A percentile compares a stretch with the other conserved stretches of the same genome.
Evolutionary conservation across 2,797 vertebrate genomes (phyloP).

Genomic region (Sebastes jordani): DNA sequence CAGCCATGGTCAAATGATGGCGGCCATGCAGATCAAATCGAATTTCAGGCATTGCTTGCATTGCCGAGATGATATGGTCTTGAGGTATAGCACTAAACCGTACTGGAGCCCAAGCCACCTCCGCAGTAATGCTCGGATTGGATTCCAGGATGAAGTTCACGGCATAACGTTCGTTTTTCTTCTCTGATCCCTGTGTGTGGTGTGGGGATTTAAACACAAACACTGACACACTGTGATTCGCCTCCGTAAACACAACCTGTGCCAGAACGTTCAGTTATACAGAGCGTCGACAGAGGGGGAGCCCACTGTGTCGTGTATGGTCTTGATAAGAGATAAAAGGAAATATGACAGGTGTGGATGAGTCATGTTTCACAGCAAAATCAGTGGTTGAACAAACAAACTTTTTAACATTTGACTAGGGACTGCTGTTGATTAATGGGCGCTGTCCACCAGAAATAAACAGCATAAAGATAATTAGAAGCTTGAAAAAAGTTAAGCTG

Average conservation of each 20-base stretch:
- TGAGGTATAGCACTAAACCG: conserved; percentile 53
- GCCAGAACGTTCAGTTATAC: conserved; percentile 46
- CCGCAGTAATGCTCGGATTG: conserved; percentile 56
- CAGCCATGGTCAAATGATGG: conserved; percentile 69
- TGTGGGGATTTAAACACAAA: conserved; percentile 64
- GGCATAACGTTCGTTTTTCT: conserved; percentile 45
- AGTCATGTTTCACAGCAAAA: not conserved
- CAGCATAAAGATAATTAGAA: conserved; percentile 10
- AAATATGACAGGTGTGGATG: conserved; percentile 16
- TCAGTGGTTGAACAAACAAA: conserved; percentile 1
- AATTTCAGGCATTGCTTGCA: conserved; percentile 64
- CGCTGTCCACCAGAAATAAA: conserved; percentile 8
- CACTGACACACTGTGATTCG: conserved; percentile 61
- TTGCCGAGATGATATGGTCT: conserved; percentile 54
- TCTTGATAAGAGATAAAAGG: conserved; percentile 28
- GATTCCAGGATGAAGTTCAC: conserved; percentile 58
- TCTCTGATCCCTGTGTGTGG: conserved; percentile 65
- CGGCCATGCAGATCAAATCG: conserved; percentile 74
- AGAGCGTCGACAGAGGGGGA: conserved; percentile 28
- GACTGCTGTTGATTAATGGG: conserved; percentile 7
- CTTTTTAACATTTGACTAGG: not conserved
- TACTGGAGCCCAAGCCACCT: conserved; percentile 57
- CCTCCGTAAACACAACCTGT: conserved; percentile 58
- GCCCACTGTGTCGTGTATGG: conserved; percentile 6
- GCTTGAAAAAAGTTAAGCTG: not conserved